Conservation (phyloP, 1,140 invertebrate genomes). For the Oedothorax gibbosus region DNA sequence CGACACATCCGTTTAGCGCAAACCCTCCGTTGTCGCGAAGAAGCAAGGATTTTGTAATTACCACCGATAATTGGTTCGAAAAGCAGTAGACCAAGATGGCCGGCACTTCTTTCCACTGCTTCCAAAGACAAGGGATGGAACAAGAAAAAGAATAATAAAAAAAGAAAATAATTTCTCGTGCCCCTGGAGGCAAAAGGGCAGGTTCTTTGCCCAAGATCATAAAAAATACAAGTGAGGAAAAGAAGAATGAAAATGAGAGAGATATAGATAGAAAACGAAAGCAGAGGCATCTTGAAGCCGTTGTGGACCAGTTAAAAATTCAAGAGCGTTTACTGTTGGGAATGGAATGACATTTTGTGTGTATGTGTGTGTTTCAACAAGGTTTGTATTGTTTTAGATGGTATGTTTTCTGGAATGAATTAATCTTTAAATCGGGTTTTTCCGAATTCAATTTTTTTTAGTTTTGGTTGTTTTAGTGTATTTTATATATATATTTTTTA, state of each 20-base stretch:
- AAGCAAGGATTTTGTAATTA: constrained; percentile 49
- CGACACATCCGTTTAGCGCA: too few relatives aligned
- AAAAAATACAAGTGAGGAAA: constrained; percentile 48
- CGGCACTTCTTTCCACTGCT: background rate
- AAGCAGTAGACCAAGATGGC: constrained; percentile 39
- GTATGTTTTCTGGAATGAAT: too few relatives aligned
- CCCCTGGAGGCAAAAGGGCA: constrained; percentile 38
- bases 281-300: background rate
- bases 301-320: constrained; percentile 24
- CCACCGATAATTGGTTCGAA: constrained; percentile 35
- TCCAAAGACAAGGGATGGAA: background rate
- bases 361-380: too few relatives aligned
- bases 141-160: background rate
- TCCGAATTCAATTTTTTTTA: too few relatives aligned
- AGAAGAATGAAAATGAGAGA: constrained; percentile 51
- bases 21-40: constrained; percentile 16
- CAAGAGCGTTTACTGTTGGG: background rate
- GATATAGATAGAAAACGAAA: constrained; percentile 11
- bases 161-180: constrained; percentile 46
- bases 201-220: constrained; percentile 24
- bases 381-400: too few relatives aligned
- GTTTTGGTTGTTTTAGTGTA: too few relatives aligned
- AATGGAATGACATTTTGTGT: too few relatives aligned
- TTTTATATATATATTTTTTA: too few relatives aligned
- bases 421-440: too few relatives aligned